Conservation (phyloP, 1,140 invertebrate genomes). For the Heliconius eleuchia region DNA sequence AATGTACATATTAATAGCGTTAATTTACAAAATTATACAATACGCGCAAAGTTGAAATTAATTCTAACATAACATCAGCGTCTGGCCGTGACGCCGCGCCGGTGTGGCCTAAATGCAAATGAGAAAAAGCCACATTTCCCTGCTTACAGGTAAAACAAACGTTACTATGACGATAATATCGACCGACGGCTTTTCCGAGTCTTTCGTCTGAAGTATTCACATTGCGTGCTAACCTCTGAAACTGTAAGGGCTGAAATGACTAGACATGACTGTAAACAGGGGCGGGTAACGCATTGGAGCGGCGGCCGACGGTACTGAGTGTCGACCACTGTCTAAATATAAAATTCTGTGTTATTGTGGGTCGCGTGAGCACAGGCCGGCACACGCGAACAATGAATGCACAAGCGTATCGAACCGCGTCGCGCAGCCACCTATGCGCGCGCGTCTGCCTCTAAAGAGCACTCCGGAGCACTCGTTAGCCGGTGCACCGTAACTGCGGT, state of each 20-base stretch:
- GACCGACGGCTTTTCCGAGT: slow-evolving; percentile 76
- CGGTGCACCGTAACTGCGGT: slow-evolving; percentile 72
- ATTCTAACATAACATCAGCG: slow-evolving; percentile 23
- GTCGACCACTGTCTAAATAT: slow-evolving; percentile 27
- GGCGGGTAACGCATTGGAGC: slow-evolving; percentile 35
- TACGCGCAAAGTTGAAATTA: neutral
- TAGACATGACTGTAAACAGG: slow-evolving; percentile 41
- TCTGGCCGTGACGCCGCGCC: slow-evolving; percentile 25
- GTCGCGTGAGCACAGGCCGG: slow-evolving; percentile 47
- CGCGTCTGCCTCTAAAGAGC: slow-evolving; percentile 70
- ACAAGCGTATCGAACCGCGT: slow-evolving; percentile 68
- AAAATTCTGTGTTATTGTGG: slow-evolving; percentile 50
- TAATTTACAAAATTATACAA: slow-evolving; percentile 18
- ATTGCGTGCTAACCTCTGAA: slow-evolving; percentile 75
- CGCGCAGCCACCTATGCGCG: slow-evolving; percentile 67
- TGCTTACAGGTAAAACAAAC: slow-evolving; percentile 71
- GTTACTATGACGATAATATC: slow-evolving; percentile 77
- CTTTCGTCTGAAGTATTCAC: slow-evolving; percentile 72
- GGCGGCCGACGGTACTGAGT: slow-evolving; percentile 33
- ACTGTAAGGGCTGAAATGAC: slow-evolving; percentile 64
- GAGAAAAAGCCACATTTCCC: slow-evolving; percentile 66
- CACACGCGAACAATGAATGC: slow-evolving; percentile 66
- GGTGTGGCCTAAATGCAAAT: slow-evolving; percentile 76
- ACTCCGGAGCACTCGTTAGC: slow-evolving; percentile 67
- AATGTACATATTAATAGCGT: neutral